Conservation (phyloP, 2,888 invertebrate genomes). For the Drosophila neotestacea region DNA sequence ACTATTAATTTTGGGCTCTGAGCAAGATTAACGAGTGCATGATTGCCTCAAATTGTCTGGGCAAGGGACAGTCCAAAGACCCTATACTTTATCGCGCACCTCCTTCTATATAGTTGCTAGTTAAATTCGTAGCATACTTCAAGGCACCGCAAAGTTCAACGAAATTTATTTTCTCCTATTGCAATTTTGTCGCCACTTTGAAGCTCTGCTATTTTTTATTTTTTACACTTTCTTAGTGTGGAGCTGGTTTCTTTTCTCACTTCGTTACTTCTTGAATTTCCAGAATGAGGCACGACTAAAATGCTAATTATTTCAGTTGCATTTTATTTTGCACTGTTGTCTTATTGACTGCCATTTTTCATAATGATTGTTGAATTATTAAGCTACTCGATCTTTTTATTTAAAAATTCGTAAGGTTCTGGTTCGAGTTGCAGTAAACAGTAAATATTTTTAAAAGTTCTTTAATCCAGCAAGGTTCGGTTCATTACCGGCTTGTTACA, state of each 20-base stretch:
- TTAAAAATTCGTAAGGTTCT: too few relatives aligned
- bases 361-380: not conserved
- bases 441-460: too few relatives aligned
- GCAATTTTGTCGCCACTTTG: constrained; percentile 64
- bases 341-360: not conserved
- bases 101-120: constrained; percentile 25
- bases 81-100: not conserved
- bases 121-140: constrained; percentile 66
- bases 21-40: constrained; percentile 83
- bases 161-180: constrained; percentile 59
- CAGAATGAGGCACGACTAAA: not conserved
- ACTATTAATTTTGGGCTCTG: constrained; percentile 83
- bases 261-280: constrained; percentile 7
- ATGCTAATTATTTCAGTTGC: constrained; percentile 63
- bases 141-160: constrained; percentile 39
- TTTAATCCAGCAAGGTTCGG: too few relatives aligned
- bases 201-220: not conserved
- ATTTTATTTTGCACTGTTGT: constrained; percentile 13
- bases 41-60: constrained; percentile 81
- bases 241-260: not conserved
- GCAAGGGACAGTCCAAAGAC: constrained; percentile 6
- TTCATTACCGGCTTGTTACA: not conserved
- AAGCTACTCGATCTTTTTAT: not conserved
- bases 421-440: too few relatives aligned
- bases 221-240: not conserved